A percentile compares a stretch with the other conserved stretches of the same genome.
These are phyloP conservation scores for Drosophila leonis DNA, from an alignment of 2,888 invertebrate genomes.

Conservation along the genomic window DNA sequence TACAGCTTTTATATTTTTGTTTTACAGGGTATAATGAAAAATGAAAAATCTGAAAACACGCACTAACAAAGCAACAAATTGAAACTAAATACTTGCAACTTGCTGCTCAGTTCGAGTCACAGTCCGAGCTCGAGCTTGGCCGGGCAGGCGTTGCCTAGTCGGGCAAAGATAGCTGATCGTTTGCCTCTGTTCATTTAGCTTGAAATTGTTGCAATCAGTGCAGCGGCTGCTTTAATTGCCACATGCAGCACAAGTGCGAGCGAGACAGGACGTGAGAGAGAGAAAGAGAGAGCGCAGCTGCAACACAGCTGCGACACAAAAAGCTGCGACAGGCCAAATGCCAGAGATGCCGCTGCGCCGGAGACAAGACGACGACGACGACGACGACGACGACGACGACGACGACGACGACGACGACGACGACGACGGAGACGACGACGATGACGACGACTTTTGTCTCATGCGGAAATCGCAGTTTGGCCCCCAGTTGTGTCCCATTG, in stretches of 20 bases:
- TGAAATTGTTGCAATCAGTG: conserved; percentile 82
- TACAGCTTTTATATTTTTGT: not conserved
- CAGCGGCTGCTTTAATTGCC: conserved; percentile 73
- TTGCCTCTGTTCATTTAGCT: conserved; percentile 75
- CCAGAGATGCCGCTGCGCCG: conserved; percentile 64
- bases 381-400: conserved; percentile 53
- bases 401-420: conserved; percentile 53
- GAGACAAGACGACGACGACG: conserved; percentile 65
- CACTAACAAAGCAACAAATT: conserved; percentile 84
- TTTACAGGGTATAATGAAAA: conserved; percentile 23
- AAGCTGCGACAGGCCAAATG: conserved; percentile 68
- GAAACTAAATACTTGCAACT: conserved; percentile 84
- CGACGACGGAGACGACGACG: conserved; percentile 12
- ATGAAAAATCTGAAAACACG: conserved; percentile 77
- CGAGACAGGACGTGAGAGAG: conserved; percentile 2
- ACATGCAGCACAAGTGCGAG: conserved; percentile 11
- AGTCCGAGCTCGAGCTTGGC: conserved; percentile 10
- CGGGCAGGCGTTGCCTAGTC: conserved; percentile 18
- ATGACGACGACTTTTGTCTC: conserved; percentile 60
- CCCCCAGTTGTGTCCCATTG: conserved; percentile 31
- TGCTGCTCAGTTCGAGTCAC: conserved; percentile 27
- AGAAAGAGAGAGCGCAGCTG: conserved; percentile 39
- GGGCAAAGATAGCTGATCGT: conserved; percentile 52
- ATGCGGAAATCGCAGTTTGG: conserved; percentile 69
- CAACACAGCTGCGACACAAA: conserved; percentile 39